A percentile compares a stretch with the other conserved stretches of the same genome.
These are phyloP conservation scores for Montipora sp. DNA, from an alignment of 64 coral and sea anemone species.

Conservation along the genomic window DNA sequence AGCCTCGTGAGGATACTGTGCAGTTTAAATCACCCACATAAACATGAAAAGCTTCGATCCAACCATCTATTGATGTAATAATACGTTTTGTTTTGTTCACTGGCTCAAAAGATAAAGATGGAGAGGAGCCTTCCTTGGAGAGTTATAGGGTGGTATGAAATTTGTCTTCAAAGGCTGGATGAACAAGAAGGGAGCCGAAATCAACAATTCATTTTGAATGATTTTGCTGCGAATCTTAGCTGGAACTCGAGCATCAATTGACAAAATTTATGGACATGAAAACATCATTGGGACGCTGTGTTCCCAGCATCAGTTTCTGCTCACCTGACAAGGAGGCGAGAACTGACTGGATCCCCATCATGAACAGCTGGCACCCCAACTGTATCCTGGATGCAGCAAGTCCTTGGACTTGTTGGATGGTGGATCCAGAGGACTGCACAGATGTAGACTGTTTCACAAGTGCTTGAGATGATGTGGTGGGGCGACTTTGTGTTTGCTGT, in stretches of 20 bases:
- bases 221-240: slow-evolving; percentile 17
- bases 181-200: slow-evolving; percentile 9
- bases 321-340: no score
- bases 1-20: no score
- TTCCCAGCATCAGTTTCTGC: no score
- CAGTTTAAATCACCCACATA: no score
- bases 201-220: slow-evolving; percentile 10
- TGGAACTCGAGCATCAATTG: slow-evolving; percentile 8
- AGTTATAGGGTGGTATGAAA: background rate
- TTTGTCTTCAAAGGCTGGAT: background rate
- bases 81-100: no score
- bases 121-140: slow-evolving; percentile 7
- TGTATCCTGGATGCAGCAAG: no score
- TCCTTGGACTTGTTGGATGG: background rate
- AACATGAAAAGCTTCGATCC: no score
- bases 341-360: no score
- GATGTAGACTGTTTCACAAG: background rate
- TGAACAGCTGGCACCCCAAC: no score
- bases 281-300: no score
- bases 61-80: no score
- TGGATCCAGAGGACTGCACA: background rate
- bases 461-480: no score
- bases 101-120: background rate
- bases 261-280: background rate
- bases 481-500: background rate